Percentiles rank a stretch among this genome's conserved stretches.
Evolutionary conservation across 2,113 vertebrate genomes (phyloP).

Genomic region (Martes martes): DNA sequence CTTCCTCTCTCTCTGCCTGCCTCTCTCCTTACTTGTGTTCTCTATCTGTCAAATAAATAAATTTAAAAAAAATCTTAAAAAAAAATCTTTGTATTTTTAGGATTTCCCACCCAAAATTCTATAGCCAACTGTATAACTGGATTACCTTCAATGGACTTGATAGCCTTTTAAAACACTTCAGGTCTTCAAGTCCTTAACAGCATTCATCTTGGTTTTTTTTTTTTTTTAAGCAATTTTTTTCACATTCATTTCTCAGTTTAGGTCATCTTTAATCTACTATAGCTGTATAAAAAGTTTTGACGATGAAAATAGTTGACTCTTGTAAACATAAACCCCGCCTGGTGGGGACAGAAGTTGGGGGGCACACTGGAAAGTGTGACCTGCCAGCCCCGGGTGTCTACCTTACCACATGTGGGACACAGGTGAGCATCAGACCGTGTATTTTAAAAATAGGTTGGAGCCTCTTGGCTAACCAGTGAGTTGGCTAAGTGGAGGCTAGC

Average conservation of each 20-base stretch:
- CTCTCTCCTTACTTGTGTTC: too few relatives aligned
- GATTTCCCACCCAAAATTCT: not conserved
- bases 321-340: fast-evolving
- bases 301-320: not conserved
- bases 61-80: too few relatives aligned
- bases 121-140: fast-evolving
- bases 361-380: not conserved
- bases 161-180: not conserved
- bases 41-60: too few relatives aligned
- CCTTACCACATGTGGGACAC: fast-evolving
- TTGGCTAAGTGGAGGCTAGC: not conserved
- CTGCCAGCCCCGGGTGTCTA: too few relatives aligned
- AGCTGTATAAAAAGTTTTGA: not conserved
- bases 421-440: too few relatives aligned
- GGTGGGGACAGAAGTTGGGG: not conserved
- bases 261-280: not conserved
- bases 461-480: fast-evolving
- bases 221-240: not conserved
- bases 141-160: not conserved
- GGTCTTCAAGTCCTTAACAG: not conserved
- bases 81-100: not conserved
- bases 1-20: too few relatives aligned
- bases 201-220: not conserved
- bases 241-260: not conserved
- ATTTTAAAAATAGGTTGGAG: not conserved